These are phyloP conservation scores for Sarcophaga rosellei DNA, from an alignment of 2,888 invertebrate genomes.

Conservation along the genomic window DNA sequence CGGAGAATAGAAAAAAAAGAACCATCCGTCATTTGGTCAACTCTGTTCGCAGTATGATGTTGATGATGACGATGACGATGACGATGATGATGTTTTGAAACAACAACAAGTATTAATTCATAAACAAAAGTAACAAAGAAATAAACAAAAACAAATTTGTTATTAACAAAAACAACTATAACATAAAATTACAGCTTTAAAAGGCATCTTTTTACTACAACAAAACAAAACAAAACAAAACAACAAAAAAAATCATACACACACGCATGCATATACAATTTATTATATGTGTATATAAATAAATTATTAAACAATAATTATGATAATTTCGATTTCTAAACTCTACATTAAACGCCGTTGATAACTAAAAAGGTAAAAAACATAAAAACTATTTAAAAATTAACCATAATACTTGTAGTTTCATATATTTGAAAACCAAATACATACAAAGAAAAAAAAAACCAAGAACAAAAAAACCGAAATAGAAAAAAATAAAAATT, in stretches of 20 bases:
- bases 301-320: conserved; percentile 48
- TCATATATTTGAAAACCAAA: conserved; percentile 49
- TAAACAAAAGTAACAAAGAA: conserved; percentile 18
- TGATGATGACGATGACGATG: not conserved
- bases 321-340: conserved; percentile 61
- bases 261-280: conserved; percentile 4
- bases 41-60: not conserved
- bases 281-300: conserved; percentile 35
- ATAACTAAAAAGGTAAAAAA: conserved; percentile 52
- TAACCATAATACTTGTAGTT: conserved; percentile 66
- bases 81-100: conserved; percentile 54
- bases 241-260: conserved; percentile 18
- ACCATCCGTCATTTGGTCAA: conserved; percentile 25
- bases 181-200: conserved; percentile 64
- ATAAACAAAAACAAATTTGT: conserved; percentile 52
- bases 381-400: conserved; percentile 24
- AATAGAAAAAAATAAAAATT: conserved; percentile 11
- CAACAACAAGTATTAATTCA: conserved; percentile 62
- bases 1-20: conserved; percentile 7
- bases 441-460: not conserved
- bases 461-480: too few relatives aligned
- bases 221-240: conserved; percentile 24
- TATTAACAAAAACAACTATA: conserved; percentile 47
- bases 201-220: conserved; percentile 62
- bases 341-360: conserved; percentile 52